Base-by-base conservation (phyloP, 37 sponge, comb jelly and placozoan genomes). In the Amphimedon queenslandica region DNA sequence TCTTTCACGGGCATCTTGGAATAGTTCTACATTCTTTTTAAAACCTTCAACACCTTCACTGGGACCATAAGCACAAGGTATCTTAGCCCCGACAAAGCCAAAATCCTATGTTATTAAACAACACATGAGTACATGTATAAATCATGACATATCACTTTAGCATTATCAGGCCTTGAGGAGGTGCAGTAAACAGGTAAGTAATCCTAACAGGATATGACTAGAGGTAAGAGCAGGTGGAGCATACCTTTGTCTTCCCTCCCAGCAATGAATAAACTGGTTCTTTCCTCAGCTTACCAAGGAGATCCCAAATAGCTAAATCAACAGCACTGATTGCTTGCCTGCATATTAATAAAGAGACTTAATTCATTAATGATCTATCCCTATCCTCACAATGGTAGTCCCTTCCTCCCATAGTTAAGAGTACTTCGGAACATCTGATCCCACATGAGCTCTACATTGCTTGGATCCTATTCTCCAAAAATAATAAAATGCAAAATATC, bases 321-420 rank as follows among this genome's bases (percentile, higher is more conserved):
- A 92, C 93, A 41, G 93, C 93, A 84, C 93, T 92, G 58, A 92
- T 92, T 25, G 92, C 92, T 42, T 91, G 92, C 6, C 90, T 89
- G n/a, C n/a, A n/a, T 20, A 20, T 21, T 21, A 53, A 20, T 53
- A 53, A 53, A 20, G 20, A 21, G 13, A 13, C 13, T 20, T 53
- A 53, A 21, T 53, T 21, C 18, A 21, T 13, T 21, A 13, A 30
- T 1, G 1, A 0, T 21, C 57, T n/a, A n/a, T n/a, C n/a, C n/a
- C n/a, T n/a, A n/a, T n/a, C n/a, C 78, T 65, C 39, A 90, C 90
- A 92, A 16, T 33, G 93, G 82, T 1, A 92, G 64, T 56, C 93
- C 93, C 65, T 88, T 92, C 20, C 93, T 65, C 21, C 93, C 93
- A 73, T 92, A 92, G 85, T 92, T 92, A 47, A 92, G 47, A 21